Evolutionary conservation across 2,888 invertebrate genomes (phyloP), one percentile per base, ranked within the genome.

Genomic region (Chymomyza fuscimana): DNA sequence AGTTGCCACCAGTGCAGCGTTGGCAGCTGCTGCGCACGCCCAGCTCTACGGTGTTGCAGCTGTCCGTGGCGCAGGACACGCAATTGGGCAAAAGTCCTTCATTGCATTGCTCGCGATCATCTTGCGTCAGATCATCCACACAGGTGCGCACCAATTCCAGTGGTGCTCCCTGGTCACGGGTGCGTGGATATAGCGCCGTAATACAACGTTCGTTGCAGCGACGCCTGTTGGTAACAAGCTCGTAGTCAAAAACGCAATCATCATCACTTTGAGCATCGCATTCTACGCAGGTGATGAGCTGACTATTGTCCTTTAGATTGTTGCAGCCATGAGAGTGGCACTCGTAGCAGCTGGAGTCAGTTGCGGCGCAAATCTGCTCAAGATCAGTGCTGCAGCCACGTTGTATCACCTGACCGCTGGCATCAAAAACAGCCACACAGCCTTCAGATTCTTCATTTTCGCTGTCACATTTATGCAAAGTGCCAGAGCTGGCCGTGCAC

Each of bases 301-400:
- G 78, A 0, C 51, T 6, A 19, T 75, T 73, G 29, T 60, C 62
- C 7, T 65, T 68, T 2, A 90, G 82, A 16, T 70, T 63, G 71
- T 91, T 91, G 70, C 91, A 91, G 40, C 83, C 88, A 69, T 75
- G 81, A 0, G 91, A 91, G 25, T 83, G 86, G 52, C 91, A 91
- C 52, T 87, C 77, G 63, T 87, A 81, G 70, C 91, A 91, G 1
- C 70, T 63, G 12, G 69, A 72, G 0, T 61, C 70, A 6, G 59
- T 64, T 0, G 1, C 69, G 4, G 67, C 54, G 64, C 91, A 91
- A 0, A 52, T 60, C 0, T 54, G 29, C 1, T 58, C 73, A 4
- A 89, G 63, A 0, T 29, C 56, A 61, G 88, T 81, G 22, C 81
- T 85, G 79, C 90, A 90, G 10, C 90, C 90, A 2, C 90, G 81